These are phyloP conservation scores for Capitulum mitella DNA, from an alignment of 2,888 invertebrate species.

Conservation along the genomic window DNA sequence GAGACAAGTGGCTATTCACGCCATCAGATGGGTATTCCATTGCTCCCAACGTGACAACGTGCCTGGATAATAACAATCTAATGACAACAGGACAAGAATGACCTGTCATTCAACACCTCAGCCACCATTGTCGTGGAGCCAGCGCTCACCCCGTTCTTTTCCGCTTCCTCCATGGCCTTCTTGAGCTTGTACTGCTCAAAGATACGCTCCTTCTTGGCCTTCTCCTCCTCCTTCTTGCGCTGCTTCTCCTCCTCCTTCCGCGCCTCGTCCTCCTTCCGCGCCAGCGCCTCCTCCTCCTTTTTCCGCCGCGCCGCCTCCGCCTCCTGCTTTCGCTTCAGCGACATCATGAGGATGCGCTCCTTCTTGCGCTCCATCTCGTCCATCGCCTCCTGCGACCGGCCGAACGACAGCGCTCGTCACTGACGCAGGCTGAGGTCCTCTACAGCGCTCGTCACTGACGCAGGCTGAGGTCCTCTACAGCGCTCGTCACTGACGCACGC, in stretches of 20 bases:
- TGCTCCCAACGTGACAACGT: too few species aligned
- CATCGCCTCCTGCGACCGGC: slow-evolving; percentile 68
- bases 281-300: slow-evolving; percentile 72
- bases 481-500: too few species aligned
- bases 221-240: slow-evolving; percentile 72
- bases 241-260: slow-evolving; percentile 62
- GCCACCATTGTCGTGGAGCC: too few species aligned
- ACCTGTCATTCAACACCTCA: too few species aligned
- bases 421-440: too few species aligned
- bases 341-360: slow-evolving; percentile 80
- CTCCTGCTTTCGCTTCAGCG: slow-evolving; percentile 80
- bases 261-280: slow-evolving; percentile 64
- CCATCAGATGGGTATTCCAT: too few species aligned
- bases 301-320: slow-evolving; percentile 77
- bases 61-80: too few species aligned
- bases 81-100: too few species aligned
- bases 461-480: too few species aligned
- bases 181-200: slow-evolving; percentile 88
- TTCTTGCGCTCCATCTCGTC: slow-evolving; percentile 90
- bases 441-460: too few species aligned
- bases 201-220: slow-evolving; percentile 75
- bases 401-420: too few species aligned
- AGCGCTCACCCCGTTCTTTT: slow-evolving; percentile 40
- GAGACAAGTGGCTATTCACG: too few species aligned
- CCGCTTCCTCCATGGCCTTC: slow-evolving; percentile 86